Percentiles rank a stretch among this genome's conserved stretches.
Evolutionary conservation across 2,113 vertebrate genomes (phyloP).

Genomic region (Melospiza melodia): DNA sequence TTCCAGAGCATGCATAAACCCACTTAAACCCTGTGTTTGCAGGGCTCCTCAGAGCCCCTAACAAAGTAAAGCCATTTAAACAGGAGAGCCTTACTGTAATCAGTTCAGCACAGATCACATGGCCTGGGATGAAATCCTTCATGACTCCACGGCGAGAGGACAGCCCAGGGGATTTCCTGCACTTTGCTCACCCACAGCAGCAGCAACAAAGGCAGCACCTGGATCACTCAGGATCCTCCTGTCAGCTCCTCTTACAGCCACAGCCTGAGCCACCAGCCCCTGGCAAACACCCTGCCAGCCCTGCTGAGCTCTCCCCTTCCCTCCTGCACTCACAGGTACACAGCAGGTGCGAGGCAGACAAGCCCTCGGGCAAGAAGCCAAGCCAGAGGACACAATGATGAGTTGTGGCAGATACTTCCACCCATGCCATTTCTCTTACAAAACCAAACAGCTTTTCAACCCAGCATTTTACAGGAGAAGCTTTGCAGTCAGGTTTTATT

Average conservation of each 20-base stretch:
- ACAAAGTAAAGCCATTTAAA: neutral
- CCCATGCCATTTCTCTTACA: neutral
- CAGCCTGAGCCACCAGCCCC: neutral
- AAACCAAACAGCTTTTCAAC: neutral
- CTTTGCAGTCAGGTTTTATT: neutral
- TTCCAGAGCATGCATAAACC: neutral
- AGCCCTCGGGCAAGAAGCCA: neutral
- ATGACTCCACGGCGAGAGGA: rapidly evolving
- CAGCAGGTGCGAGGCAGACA: rapidly evolving
- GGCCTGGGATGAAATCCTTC: rapidly evolving
- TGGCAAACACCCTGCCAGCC: neutral
- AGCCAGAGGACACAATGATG: neutral
- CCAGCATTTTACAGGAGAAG: neutral
- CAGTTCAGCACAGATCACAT: neutral
- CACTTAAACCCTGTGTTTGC: neutral
- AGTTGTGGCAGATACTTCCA: neutral
- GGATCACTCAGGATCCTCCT: neutral
- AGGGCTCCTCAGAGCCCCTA: neutral
- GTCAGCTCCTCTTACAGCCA: neutral
- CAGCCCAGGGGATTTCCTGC: neutral
- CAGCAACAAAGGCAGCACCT: neutral
- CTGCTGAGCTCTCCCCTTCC: neutral
- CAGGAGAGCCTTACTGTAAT: neutral
- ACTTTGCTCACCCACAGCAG: neutral
- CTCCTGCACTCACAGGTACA: neutral